Conservation (phyloP, 2,888 invertebrate species). For the Lasioglossum zephyrum region DNA sequence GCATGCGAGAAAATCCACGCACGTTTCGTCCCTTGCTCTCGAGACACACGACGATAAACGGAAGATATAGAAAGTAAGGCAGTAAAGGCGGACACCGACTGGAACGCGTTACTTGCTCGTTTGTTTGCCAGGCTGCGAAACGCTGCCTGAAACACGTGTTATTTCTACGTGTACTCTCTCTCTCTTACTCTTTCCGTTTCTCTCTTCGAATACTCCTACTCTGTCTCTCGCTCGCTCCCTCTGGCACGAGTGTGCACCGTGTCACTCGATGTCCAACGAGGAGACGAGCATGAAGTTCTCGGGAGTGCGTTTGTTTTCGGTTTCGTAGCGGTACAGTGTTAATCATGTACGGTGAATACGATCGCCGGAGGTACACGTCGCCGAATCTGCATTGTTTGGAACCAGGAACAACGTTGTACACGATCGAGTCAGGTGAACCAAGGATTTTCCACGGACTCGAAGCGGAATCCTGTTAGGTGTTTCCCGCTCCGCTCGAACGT, state of each 20-base stretch:
- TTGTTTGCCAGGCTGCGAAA: slow-evolving; percentile 8
- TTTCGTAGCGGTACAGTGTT: slow-evolving; percentile 4
- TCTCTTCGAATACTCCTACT: background rate
- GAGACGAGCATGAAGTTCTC: slow-evolving; percentile 29
- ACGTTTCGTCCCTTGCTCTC: slow-evolving; percentile 40
- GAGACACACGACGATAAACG: slow-evolving; percentile 25
- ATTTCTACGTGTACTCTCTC: slow-evolving; percentile 13
- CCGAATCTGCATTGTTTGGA: background rate
- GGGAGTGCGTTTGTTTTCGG: slow-evolving; percentile 47
- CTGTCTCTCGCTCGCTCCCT: background rate
- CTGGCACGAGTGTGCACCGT: background rate
- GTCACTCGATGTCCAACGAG: slow-evolving; percentile 21
- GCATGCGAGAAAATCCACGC: slow-evolving; percentile 29
- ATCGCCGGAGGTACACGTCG: background rate
- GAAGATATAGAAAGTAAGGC: slow-evolving; percentile 43
- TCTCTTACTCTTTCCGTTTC: background rate
- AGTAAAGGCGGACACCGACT: background rate
- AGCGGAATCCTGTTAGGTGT: background rate
- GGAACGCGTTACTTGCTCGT: slow-evolving; percentile 23
- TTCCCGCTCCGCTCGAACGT: background rate
- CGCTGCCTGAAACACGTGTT: slow-evolving; percentile 49
- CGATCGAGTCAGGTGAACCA: slow-evolving; percentile 34
- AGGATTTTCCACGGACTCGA: slow-evolving; percentile 4
- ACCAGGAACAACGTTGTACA: slow-evolving; percentile 9
- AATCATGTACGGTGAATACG: slow-evolving; percentile 7